A percentile compares a stretch with the other conserved stretches of the same genome.
Evolutionary conservation across 2,888 invertebrate genomes (phyloP).

Genomic region (Catocala fraxini): DNA sequence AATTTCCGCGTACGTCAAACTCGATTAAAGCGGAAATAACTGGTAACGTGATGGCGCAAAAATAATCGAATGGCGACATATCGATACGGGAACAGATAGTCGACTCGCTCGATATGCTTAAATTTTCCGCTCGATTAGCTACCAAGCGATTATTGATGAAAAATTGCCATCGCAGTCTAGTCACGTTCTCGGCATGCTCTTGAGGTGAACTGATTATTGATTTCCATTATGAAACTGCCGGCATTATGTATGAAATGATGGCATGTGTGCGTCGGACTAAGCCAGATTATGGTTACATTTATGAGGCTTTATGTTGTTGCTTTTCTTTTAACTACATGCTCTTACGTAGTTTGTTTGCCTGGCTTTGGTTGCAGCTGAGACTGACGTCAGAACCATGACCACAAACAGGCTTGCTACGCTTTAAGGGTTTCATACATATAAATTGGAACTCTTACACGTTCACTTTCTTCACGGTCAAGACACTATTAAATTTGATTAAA

Average conservation of each 20-base stretch:
- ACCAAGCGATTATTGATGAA: slow-evolving; percentile 62
- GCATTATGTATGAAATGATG: slow-evolving; percentile 22
- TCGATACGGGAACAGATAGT: slow-evolving; percentile 36
- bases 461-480: too few species aligned
- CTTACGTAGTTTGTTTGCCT: too few species aligned
- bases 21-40: slow-evolving; percentile 35
- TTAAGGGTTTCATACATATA: too few species aligned
- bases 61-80: slow-evolving; percentile 38
- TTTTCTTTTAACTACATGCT: not conserved
- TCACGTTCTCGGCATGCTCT: slow-evolving; percentile 61
- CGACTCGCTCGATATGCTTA: slow-evolving; percentile 58
- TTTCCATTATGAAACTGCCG: slow-evolving; percentile 49
- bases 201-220: slow-evolving; percentile 62
- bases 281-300: slow-evolving; percentile 1
- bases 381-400: too few species aligned
- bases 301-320: not conserved
- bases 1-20: slow-evolving; percentile 37
- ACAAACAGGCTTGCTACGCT: too few species aligned
- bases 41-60: slow-evolving; percentile 35
- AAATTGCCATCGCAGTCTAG: slow-evolving; percentile 64
- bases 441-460: too few species aligned
- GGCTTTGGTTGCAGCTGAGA: too few species aligned
- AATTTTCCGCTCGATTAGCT: slow-evolving; percentile 72
- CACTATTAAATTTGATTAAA: too few species aligned
- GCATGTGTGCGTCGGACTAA: not conserved